Conservation (phyloP, 1,140 invertebrate species). For the Drosophila equinoxialis region DNA sequence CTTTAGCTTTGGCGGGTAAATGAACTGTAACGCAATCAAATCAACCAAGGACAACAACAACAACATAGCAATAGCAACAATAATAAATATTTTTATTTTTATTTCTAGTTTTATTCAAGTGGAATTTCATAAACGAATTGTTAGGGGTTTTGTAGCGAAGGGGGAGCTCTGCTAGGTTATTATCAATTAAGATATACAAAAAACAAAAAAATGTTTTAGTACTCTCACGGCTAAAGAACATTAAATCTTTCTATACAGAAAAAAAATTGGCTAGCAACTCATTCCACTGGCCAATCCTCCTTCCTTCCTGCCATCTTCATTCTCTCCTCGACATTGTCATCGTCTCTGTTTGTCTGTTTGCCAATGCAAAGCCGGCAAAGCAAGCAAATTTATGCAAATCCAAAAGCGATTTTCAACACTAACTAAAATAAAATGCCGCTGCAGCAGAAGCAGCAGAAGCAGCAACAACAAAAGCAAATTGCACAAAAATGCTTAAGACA, state of each 20-base stretch:
- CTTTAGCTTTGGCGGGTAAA: constrained; percentile 57
- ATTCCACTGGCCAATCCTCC: neutral
- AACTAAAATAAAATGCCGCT: constrained; percentile 71
- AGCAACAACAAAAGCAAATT: constrained; percentile 54
- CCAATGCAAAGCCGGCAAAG: constrained; percentile 56
- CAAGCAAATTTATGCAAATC: constrained; percentile 80
- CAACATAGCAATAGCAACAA: constrained; percentile 20
- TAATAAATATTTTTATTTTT: constrained; percentile 73
- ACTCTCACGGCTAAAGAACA: neutral
- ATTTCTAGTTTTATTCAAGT: constrained; percentile 16
- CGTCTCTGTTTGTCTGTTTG: constrained; percentile 23
- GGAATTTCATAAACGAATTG: constrained; percentile 19
- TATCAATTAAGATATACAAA: neutral
- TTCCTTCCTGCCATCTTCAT: neutral
- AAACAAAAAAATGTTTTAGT: too few species aligned
- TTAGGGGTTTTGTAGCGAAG: too few species aligned
- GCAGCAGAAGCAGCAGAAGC: constrained; percentile 6
- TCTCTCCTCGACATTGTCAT: constrained; percentile 9
- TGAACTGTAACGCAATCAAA: constrained; percentile 82
- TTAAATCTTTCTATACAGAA: neutral
- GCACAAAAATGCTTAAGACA: constrained; percentile 78
- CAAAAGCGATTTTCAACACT: constrained; percentile 78
- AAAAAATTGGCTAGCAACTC: too few species aligned
- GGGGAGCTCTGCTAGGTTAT: neutral
- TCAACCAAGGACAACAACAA: constrained; percentile 50